Evolutionary conservation across 2,113 vertebrate species (phyloP), one percentile per base, ranked within the genome.

Genomic region (Pyxicephalus adspersus): DNA sequence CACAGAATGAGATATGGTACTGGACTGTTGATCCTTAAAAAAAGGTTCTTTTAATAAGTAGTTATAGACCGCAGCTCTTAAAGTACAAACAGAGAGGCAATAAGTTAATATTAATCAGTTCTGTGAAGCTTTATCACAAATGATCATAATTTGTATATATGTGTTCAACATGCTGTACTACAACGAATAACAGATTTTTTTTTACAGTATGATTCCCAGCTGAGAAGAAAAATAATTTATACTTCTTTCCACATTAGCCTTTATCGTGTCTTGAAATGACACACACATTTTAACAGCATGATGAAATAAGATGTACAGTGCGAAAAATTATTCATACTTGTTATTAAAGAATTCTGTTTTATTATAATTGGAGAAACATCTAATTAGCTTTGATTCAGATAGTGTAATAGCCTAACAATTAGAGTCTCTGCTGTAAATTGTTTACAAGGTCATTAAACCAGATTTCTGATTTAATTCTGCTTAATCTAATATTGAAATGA

Each of bases 401-500:
- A 64, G 65, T 66, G 4, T 77, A 81, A 83, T 81, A 82, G 80
- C 70, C 84, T 86, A 86, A 84, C 70, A 87, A 85, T 84, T 64
- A 83, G 74, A 84, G 15, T 83, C 63, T 84, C 81, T 64, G 55
- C 65, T 70, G 1, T 22, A 86, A 84, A 74, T 71, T 57, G 77
- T 83, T 88, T 83, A 85, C 5, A 66, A 86, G 83, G 67, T 84
- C 73, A 61, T 87, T 84, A 85, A 77, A 80, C 86, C 31, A 11
- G 25, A 85, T 83, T 82, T 86, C 76, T 86, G 83, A 83, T 80
- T 76, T 86, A 85, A 86, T 71, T 83, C 54, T 64, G 3, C 52
- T 61, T 74, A 83, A 84, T 83, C 52, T 80, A 80, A 83, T 83
- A 86, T 78, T 84, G 87, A 90, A 90, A 89, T 85, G 74, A 87